Evolutionary conservation across 2,797 vertebrate genomes (phyloP).

Genomic region (Cynodonichthys magdalenae): DNA sequence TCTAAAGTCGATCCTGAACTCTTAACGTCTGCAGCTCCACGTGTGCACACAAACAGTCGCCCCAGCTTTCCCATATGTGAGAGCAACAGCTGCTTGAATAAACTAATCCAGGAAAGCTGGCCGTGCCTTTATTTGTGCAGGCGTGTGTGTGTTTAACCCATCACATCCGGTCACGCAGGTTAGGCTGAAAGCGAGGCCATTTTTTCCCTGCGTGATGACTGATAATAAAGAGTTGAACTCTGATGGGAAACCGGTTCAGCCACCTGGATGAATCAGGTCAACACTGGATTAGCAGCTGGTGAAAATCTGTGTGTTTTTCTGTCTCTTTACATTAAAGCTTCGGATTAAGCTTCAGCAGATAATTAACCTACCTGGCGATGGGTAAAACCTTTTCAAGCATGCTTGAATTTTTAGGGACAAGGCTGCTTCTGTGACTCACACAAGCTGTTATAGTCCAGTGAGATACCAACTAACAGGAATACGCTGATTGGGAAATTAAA

Average conservation of each 20-base stretch:
- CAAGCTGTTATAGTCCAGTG: no score
- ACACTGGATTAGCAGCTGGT: slow-evolving; percentile 3
- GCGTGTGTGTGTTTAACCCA: slow-evolving; percentile 9
- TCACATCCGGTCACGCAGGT: slow-evolving; percentile 27
- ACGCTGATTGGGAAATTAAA: no score
- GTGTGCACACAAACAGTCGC: slow-evolving; percentile 7
- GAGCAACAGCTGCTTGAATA: slow-evolving; percentile 4
- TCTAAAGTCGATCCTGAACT: slow-evolving; percentile 35
- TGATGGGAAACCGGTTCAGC: slow-evolving; percentile 13
- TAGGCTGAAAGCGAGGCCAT: background rate
- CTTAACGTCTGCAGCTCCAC: slow-evolving; percentile 9
- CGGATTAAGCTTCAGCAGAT: no score
- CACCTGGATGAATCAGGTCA: slow-evolving; percentile 14
- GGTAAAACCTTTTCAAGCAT: no score
- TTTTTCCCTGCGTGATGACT: background rate
- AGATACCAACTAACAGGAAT: no score
- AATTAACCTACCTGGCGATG: background rate
- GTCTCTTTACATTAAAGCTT: background rate
- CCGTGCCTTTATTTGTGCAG: background rate
- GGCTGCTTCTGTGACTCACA: no score
- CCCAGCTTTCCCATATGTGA: background rate
- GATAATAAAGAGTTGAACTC: slow-evolving; percentile 5
- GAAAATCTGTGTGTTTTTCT: background rate
- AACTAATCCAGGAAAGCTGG: slow-evolving; percentile 1
- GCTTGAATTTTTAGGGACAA: no score